These are phyloP conservation scores for Patiria miniata DNA, from an alignment of 35 echinoderm and acorn worm genomes.

Conservation along the genomic window DNA sequence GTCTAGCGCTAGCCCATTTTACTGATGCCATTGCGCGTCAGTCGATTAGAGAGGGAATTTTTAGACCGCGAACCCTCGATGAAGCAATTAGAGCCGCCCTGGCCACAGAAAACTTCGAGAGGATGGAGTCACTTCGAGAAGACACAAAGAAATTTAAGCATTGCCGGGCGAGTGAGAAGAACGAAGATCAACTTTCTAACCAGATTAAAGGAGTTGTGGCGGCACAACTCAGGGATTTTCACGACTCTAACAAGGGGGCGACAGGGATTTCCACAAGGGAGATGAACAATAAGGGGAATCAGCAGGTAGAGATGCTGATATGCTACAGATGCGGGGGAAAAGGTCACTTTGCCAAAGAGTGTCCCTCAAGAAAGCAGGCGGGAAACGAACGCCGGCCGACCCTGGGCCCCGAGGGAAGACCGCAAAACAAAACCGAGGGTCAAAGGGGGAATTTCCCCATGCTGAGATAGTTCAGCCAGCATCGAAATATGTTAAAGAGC, in stretches of 20 bases:
- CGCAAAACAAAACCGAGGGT: not conserved
- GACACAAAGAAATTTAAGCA: not conserved
- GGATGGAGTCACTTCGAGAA: not conserved
- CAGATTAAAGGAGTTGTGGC: not conserved
- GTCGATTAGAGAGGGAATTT: slow-evolving; percentile 30
- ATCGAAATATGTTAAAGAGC: not conserved
- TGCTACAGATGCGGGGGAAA: slow-evolving; percentile 5
- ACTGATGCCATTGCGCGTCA: slow-evolving; percentile 34
- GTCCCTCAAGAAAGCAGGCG: not conserved
- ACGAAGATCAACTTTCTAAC: not conserved
- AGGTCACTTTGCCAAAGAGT: not conserved
- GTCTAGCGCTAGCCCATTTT: slow-evolving; percentile 48
- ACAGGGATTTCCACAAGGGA: not conserved
- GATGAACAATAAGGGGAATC: too few species aligned
- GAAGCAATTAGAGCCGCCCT: slow-evolving; percentile 50
- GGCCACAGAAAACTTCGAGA: slow-evolving; percentile 19
- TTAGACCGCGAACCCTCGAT: slow-evolving; percentile 41
- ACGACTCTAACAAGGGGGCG: not conserved
- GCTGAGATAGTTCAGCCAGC: not conserved
- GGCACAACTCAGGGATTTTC: not conserved
- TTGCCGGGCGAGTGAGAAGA: not conserved
- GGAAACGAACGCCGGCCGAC: slow-evolving; percentile 9
- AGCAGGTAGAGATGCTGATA: not conserved
- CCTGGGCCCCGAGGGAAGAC: slow-evolving; percentile 29
- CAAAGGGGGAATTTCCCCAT: not conserved